Percentiles rank a stretch among this genome's conserved stretches.
Conservation (phyloP, 2,888 invertebrate species). For the Cryptophagus acutangulus region DNA sequence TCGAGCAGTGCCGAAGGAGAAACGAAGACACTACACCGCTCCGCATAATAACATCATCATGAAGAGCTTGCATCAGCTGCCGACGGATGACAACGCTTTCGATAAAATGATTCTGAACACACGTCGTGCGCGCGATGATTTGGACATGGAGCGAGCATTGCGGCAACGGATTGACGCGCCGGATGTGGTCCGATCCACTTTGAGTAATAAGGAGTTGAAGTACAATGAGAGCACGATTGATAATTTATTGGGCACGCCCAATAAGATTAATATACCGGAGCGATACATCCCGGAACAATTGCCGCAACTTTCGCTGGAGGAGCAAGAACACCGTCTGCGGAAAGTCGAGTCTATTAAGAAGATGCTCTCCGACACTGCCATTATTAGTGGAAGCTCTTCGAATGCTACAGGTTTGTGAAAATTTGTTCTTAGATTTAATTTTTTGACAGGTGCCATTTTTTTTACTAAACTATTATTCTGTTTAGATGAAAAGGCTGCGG, state of each 20-base stretch:
- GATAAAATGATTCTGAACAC: conserved; percentile 35
- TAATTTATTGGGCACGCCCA: conserved; percentile 77
- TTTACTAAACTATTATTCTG: conserved; percentile 1
- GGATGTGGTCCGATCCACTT: conserved; percentile 80
- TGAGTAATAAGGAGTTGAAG: conserved; percentile 60
- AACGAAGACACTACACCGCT: conserved; percentile 83
- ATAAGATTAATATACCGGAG: conserved; percentile 88
- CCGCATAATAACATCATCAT: conserved; percentile 53
- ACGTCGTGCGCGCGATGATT: conserved; percentile 72
- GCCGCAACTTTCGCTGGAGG: conserved; percentile 79
- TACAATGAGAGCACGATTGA: conserved; percentile 81
- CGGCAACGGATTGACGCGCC: conserved; percentile 73
- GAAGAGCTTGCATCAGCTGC: conserved; percentile 42
- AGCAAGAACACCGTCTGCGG: conserved; percentile 74
- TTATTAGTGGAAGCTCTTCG: conserved; percentile 44
- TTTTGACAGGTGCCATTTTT: conserved; percentile 1
- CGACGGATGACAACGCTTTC: conserved; percentile 37
- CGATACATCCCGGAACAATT: conserved; percentile 88
- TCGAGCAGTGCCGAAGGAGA: conserved; percentile 74
- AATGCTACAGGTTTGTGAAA: conserved; percentile 37
- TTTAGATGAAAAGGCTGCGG: conserved; percentile 33
- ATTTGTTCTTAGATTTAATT: background rate
- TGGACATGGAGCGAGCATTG: conserved; percentile 81
- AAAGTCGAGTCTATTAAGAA: conserved; percentile 89
- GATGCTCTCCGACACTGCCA: conserved; percentile 74